Evolutionary conservation across 2,113 vertebrate genomes (phyloP).

Genomic region (Platysteira castanea): DNA sequence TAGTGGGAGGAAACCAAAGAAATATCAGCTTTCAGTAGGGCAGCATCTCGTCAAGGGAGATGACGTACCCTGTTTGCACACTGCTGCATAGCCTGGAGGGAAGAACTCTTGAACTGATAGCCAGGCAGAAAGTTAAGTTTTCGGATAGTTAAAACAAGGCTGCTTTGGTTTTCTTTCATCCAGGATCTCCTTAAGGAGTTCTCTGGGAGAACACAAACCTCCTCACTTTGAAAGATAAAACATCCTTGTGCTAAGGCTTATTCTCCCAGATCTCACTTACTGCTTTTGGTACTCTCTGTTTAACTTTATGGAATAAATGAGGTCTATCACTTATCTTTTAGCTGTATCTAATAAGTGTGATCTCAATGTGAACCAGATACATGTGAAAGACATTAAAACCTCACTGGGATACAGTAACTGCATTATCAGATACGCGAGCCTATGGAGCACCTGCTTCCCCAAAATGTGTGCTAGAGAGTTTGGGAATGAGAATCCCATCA

Average conservation of each 20-base stretch:
- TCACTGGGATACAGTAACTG: background rate
- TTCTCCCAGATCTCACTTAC: background rate
- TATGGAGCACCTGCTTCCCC: background rate
- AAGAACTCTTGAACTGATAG: background rate
- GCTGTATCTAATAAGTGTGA: background rate
- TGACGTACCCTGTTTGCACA: background rate
- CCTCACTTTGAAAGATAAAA: background rate
- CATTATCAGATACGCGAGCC: background rate
- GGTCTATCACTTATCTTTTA: background rate
- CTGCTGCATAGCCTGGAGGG: conserved; percentile 16
- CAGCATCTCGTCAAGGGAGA: background rate
- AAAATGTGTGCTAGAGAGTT: background rate
- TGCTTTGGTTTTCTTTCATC: conserved; percentile 39
- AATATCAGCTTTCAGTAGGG: background rate
- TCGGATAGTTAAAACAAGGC: background rate
- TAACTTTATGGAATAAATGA: background rate
- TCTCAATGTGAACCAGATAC: background rate
- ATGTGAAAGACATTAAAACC: background rate
- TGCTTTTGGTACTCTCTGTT: background rate
- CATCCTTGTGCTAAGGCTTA: background rate
- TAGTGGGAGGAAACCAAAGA: background rate
- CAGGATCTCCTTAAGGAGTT: background rate
- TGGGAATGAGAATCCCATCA: background rate
- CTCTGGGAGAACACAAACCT: background rate
- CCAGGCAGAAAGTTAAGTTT: conserved; percentile 1